A percentile compares a stretch with the other conserved stretches of the same genome.
phyloP scores from a whole-genome alignment of 2,113 vertebrate genomes.

The Bos javanicus region DNA sequence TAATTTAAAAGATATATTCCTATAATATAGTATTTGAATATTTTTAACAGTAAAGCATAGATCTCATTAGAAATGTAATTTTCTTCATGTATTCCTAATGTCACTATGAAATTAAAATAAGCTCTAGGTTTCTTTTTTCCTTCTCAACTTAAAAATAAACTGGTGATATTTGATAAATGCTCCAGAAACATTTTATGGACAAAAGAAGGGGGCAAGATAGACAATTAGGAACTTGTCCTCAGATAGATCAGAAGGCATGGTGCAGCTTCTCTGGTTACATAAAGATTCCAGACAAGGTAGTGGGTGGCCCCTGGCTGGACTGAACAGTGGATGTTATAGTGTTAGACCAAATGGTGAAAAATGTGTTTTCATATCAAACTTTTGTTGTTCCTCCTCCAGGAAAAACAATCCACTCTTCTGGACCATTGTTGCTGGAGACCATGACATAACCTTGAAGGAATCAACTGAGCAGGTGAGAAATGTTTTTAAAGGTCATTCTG shows the following conservation, averaged over 20 bases:
- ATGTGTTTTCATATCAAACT: neutral
- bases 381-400: neutral
- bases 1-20: neutral
- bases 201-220: neutral
- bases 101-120: neutral
- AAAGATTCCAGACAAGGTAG: neutral
- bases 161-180: neutral
- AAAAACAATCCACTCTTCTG: neutral
- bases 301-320: neutral
- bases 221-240: neutral
- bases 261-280: neutral
- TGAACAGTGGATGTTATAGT: neutral
- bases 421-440: neutral
- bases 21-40: neutral
- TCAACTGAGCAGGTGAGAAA: neutral
- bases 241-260: neutral
- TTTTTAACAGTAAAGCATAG: neutral
- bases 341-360: neutral
- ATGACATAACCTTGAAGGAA: neutral
- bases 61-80: neutral
- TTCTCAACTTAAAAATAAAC: neutral
- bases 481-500: neutral
- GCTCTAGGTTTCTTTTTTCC: neutral
- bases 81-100: neutral
- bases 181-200: neutral